These are phyloP conservation scores for Clytia hemisphaerica DNA, from an alignment of 30 jellyfish, hydroid and myxozoan species.

Conservation along the genomic window DNA sequence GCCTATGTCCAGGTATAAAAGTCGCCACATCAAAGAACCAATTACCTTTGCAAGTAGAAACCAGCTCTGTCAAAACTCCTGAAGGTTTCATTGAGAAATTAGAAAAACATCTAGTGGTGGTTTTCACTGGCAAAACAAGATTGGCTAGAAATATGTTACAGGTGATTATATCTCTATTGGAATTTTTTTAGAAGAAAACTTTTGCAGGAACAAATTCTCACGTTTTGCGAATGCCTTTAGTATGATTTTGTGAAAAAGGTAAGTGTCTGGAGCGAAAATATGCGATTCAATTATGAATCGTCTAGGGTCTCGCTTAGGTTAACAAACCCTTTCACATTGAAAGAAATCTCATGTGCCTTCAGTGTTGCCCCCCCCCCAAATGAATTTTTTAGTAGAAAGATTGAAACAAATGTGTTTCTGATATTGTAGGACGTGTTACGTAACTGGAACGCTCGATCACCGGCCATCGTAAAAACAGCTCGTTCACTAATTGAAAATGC, in stretches of 20 bases:
- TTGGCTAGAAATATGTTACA: constrained; percentile 91
- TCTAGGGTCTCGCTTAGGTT: too few species aligned
- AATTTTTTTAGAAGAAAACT: background rate
- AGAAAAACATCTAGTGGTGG: constrained; percentile 72
- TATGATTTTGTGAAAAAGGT: too few species aligned
- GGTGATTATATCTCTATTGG: constrained; percentile 29
- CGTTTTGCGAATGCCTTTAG: too few species aligned
- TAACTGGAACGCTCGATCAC: constrained; percentile 93
- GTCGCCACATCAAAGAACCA: constrained; percentile 73
- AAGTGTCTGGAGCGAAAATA: too few species aligned
- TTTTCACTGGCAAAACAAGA: constrained; percentile 93
- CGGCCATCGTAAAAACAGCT: constrained; percentile 84
- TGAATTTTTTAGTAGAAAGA: too few species aligned
- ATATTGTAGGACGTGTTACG: constrained; percentile 78
- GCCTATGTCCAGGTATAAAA: constrained; percentile 82
- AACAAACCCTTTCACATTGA: too few species aligned
- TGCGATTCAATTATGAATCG: too few species aligned
- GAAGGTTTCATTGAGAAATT: constrained; percentile 64
- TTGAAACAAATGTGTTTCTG: too few species aligned
- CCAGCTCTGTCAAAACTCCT: constrained; percentile 52
- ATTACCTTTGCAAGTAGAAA: constrained; percentile 63
- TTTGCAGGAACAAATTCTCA: background rate
- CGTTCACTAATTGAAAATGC: constrained; percentile 73
- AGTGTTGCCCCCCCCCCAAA: too few species aligned
- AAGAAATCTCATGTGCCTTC: too few species aligned